These are phyloP conservation scores for Sebastes ruberrimus DNA, from an alignment of 2,797 vertebrate genomes.

Conservation along the genomic window DNA sequence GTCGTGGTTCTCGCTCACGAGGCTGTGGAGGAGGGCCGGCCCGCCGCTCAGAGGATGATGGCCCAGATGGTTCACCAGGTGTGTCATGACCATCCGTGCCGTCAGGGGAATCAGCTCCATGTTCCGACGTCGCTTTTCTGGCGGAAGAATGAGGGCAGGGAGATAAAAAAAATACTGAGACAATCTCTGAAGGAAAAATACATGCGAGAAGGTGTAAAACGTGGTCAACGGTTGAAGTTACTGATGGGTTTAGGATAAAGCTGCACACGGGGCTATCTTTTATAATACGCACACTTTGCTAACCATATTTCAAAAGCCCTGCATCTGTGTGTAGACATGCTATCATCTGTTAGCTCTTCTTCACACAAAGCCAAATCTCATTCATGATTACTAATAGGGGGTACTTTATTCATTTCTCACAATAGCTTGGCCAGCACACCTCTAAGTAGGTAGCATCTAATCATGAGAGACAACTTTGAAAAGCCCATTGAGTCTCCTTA, in stretches of 20 bases:
- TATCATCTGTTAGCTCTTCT: slow-evolving; percentile 66
- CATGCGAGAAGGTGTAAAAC: background rate
- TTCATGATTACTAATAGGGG: slow-evolving; percentile 73
- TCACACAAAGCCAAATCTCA: slow-evolving; percentile 71
- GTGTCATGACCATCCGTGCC: slow-evolving; percentile 95
- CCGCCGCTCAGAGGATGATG: slow-evolving; percentile 93
- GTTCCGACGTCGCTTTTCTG: slow-evolving; percentile 91
- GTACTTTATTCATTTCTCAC: slow-evolving; percentile 74
- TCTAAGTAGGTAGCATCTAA: slow-evolving; percentile 79
- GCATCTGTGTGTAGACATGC: slow-evolving; percentile 65
- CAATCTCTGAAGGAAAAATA: slow-evolving; percentile 4
- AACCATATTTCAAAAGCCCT: slow-evolving; percentile 37
- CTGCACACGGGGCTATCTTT: slow-evolving; percentile 7
- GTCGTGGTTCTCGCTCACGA: slow-evolving; percentile 95
- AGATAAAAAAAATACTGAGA: background rate
- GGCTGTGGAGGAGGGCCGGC: slow-evolving; percentile 94
- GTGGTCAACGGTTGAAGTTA: slow-evolving; percentile 7
- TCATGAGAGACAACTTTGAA: slow-evolving; percentile 82
- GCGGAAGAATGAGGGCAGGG: slow-evolving; percentile 1
- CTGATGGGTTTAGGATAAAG: slow-evolving; percentile 21
- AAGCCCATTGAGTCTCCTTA: slow-evolving; percentile 81
- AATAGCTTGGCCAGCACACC: slow-evolving; percentile 71
- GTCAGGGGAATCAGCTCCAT: slow-evolving; percentile 96
- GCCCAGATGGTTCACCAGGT: slow-evolving; percentile 96
- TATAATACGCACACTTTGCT: slow-evolving; percentile 12